Conservation (phyloP, 2,888 invertebrate genomes). For the Ophioninae sp. region DNA sequence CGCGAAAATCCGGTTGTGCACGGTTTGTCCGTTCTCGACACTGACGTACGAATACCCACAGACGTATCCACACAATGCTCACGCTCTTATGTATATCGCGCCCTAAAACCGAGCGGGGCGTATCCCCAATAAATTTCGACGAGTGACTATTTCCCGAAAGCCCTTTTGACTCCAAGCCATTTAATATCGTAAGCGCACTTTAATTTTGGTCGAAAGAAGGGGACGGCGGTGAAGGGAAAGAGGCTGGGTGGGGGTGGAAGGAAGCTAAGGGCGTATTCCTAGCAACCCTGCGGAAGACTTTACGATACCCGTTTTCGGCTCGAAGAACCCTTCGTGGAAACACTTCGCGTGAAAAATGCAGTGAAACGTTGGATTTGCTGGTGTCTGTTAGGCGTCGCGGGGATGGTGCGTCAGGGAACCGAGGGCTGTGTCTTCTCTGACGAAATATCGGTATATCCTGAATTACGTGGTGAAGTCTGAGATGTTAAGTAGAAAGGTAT, state of each 20-base stretch:
- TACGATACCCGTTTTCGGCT: neutral
- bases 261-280: neutral
- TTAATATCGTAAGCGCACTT: neutral
- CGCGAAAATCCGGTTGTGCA: slow-evolving; percentile 48
- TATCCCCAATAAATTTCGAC: neutral
- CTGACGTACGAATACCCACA: neutral
- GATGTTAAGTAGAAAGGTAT: neutral
- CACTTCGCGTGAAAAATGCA: neutral
- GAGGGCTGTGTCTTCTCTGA: neutral
- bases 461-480: neutral
- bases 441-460: neutral
- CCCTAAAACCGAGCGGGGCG: neutral
- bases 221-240: too few species aligned
- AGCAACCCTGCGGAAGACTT: neutral
- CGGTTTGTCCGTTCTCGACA: slow-evolving; percentile 40
- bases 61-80: slow-evolving; percentile 6
- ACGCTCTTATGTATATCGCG: neutral
- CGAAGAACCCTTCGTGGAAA: neutral
- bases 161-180: neutral
- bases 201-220: neutral
- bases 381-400: neutral
- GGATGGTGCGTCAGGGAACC: neutral
- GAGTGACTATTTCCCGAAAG: neutral
- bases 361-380: neutral
- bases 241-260: neutral